Base-by-base conservation (phyloP, 1,140 invertebrate genomes). In the Episyrphus balteatus region DNA sequence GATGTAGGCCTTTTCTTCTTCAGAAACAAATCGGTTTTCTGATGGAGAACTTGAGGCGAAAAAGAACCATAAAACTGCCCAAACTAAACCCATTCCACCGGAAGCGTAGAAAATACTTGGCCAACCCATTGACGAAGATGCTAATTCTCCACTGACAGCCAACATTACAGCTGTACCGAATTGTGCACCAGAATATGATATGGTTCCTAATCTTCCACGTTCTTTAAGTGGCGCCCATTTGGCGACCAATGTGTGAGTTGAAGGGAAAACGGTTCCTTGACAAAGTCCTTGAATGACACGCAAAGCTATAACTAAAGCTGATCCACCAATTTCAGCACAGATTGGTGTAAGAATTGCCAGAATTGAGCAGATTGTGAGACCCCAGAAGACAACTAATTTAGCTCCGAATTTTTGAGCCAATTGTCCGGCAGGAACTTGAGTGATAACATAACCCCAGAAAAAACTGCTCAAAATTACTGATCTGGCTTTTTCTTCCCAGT, bases 201-300 rank as follows among this genome's bases (percentile, higher is more conserved):
- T 70, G 2, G 76, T 74, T 21, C 66, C 68, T 30, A 75, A 61
- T 15, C 70, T 61, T 2, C 75, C 74, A 40, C 75, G 59, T 61
- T 81, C 78, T 17, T 68, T 55, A 5, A 59, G 54, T 2, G 78
- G 78, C 6, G 71, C 41, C 88, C 89, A 92, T 59, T 83, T 83
- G 0, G 84, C 79, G 45, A 90, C 70, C 5, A 91, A 61, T 1
- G 80, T 80, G 57, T 91, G 86, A n/a, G 84, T 73, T 39, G 78
- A 75, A 0, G 88, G 88, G 57, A 84, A 82, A n/a, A 84, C 73
- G 5, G 85, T 75, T 18, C 87, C 88, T 70, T 92, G 79, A 34
- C 70, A 72, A 2, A 91, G 60, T 1, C 89, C 88, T 62, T 84
- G 79, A 0, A 84, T 51, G 1, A 88, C 75, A 39, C 88, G 71